These are phyloP conservation scores for Pseudochromis fuscus DNA, from an alignment of 2,797 vertebrate species.

Conservation along the genomic window DNA sequence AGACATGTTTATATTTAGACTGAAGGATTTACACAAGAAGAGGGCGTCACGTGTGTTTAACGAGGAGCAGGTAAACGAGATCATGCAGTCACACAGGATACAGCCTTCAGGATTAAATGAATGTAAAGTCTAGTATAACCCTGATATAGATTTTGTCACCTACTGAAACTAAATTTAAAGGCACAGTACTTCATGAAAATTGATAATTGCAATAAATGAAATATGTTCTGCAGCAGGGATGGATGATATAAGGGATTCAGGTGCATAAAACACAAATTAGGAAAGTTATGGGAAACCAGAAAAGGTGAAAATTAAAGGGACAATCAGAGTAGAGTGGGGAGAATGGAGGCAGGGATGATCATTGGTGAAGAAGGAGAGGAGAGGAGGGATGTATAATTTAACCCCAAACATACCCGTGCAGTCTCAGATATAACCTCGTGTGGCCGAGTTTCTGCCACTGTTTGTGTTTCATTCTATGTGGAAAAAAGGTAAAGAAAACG, in stretches of 20 bases:
- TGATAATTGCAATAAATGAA: too few species aligned
- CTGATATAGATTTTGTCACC: too few species aligned
- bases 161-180: too few species aligned
- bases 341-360: conserved; percentile 25
- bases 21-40: conserved; percentile 37
- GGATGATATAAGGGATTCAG: conserved; percentile 19
- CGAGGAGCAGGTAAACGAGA: conserved; percentile 24
- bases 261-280: background rate
- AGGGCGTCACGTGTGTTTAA: conserved; percentile 4
- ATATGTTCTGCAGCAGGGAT: conserved; percentile 11
- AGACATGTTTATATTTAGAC: conserved; percentile 63
- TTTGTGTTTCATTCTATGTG: conserved; percentile 79
- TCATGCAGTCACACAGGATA: background rate
- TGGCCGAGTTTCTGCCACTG: conserved; percentile 78
- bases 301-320: conserved; percentile 5
- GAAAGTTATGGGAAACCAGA: conserved; percentile 7
- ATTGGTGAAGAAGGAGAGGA: conserved; percentile 28
- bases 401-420: conserved; percentile 90
- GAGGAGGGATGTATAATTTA: conserved; percentile 21
- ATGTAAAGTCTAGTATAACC: too few species aligned
- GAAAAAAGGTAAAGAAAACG: conserved; percentile 67
- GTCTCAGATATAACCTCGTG: conserved; percentile 88
- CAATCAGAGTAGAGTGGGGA: conserved; percentile 27
- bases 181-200: too few species aligned
- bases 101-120: background rate